Conservation (phyloP, 2,797 vertebrate genomes). For the Enteromius thamalakanensis region DNA sequence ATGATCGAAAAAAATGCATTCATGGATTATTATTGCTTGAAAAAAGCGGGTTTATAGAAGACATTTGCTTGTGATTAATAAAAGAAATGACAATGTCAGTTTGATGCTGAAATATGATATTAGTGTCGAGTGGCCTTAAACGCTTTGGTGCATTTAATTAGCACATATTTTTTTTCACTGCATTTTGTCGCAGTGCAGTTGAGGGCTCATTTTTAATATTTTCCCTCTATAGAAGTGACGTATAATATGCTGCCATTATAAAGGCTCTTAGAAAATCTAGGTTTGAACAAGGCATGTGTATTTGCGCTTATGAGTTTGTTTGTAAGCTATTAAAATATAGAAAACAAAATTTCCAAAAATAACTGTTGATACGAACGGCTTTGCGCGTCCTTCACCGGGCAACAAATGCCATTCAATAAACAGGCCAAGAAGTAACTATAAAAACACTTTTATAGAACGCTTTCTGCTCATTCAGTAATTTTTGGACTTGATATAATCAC, state of each 20-base stretch:
- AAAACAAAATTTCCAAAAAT: neutral
- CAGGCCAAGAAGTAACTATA: no score
- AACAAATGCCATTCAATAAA: neutral
- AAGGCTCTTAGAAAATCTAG: neutral
- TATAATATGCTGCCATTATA: neutral
- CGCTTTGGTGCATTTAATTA: neutral
- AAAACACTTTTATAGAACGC: neutral
- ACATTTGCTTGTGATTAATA: neutral
- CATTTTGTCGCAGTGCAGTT: slow-evolving; percentile 30
- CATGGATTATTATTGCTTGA: neutral
- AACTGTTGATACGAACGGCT: neutral
- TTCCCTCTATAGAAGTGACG: no score
- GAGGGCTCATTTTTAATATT: neutral
- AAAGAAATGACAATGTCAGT: neutral
- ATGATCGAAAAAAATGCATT: neutral
- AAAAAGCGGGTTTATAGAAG: neutral
- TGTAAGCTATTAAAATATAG: neutral
- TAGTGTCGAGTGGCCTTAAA: neutral
- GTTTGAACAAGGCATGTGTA: no score
- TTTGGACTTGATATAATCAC: neutral
- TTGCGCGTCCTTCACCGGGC: neutral
- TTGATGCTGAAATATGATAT: neutral
- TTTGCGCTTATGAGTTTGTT: neutral
- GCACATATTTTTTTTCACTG: neutral
- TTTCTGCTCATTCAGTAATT: neutral